Evolutionary conservation across 2,113 vertebrate species (phyloP).

Genomic region (Pedionomus torquatus): DNA sequence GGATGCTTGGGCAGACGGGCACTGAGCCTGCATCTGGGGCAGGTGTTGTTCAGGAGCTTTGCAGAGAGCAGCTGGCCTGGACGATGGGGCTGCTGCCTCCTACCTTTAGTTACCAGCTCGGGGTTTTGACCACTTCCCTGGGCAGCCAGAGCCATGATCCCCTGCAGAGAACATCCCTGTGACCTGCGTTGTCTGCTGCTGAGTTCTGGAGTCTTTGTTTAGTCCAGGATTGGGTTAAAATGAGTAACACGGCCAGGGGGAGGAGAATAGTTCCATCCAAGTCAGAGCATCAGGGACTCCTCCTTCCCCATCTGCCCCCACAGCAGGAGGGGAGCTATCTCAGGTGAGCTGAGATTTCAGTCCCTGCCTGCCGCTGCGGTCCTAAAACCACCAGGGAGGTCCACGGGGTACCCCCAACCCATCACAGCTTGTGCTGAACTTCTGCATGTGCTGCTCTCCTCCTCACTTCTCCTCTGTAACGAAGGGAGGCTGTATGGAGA

Average conservation of each 20-base stretch:
- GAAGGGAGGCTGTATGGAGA: conserved; percentile 1
- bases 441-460: not conserved
- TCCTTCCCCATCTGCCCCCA: not conserved
- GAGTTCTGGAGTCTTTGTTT: not conserved
- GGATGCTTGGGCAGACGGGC: not conserved
- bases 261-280: not conserved
- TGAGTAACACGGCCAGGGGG: not conserved
- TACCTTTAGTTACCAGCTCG: not conserved
- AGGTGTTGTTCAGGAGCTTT: too few relatives aligned
- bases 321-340: not conserved
- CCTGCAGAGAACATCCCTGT: not conserved
- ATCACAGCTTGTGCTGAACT: not conserved
- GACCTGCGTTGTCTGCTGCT: not conserved
- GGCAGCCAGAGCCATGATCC: not conserved
- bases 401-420: not conserved
- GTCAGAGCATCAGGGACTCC: not conserved
- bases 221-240: not conserved
- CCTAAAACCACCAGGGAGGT: not conserved
- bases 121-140: not conserved
- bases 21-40: accelerated
- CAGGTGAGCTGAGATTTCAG: not conserved
- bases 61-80: not conserved
- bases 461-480: not conserved
- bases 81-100: not conserved
- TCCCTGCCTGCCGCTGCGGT: not conserved